A percentile compares a stretch with the other conserved stretches of the same genome.
phyloP scores from a whole-genome alignment of 2,113 vertebrate genomes.

The Turnix velox region DNA sequence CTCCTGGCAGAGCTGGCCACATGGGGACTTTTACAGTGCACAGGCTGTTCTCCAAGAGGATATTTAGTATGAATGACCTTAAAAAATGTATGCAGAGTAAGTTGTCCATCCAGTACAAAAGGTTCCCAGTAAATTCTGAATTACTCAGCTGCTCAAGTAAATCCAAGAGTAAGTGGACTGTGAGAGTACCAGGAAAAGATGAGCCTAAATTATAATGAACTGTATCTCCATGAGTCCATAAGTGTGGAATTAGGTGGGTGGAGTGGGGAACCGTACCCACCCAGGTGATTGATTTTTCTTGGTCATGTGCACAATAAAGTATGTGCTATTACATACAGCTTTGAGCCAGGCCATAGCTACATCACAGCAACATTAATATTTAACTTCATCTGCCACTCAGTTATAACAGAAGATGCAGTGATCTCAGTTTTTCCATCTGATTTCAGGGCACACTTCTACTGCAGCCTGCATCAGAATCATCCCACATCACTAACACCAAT shows the following conservation, averaged over 20 bases:
- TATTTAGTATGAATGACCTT: not conserved
- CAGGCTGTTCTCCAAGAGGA: not conserved
- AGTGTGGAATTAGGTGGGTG: not conserved
- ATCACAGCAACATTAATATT: not conserved
- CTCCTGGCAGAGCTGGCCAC: rapidly evolving
- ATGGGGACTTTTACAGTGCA: not conserved
- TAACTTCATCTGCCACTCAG: not conserved
- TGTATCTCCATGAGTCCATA: not conserved
- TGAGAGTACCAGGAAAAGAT: not conserved
- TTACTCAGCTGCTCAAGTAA: not conserved
- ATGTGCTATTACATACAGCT: not conserved
- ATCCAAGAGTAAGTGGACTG: not conserved
- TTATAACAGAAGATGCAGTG: not conserved
- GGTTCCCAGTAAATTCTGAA: not conserved
- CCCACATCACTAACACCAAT: not conserved
- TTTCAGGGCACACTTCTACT: not conserved
- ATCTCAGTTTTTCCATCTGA: not conserved
- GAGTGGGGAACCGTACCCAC: not conserved
- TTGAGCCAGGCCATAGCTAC: not conserved
- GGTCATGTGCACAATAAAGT: rapidly evolving
- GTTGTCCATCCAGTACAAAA: not conserved
- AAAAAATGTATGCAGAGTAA: not conserved
- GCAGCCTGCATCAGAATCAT: not conserved
- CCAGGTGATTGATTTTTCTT: not conserved
- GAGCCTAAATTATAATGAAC: not conserved